phyloP scores from a whole-genome alignment of 2,797 vertebrate genomes.

The Cuculus canorus region DNA sequence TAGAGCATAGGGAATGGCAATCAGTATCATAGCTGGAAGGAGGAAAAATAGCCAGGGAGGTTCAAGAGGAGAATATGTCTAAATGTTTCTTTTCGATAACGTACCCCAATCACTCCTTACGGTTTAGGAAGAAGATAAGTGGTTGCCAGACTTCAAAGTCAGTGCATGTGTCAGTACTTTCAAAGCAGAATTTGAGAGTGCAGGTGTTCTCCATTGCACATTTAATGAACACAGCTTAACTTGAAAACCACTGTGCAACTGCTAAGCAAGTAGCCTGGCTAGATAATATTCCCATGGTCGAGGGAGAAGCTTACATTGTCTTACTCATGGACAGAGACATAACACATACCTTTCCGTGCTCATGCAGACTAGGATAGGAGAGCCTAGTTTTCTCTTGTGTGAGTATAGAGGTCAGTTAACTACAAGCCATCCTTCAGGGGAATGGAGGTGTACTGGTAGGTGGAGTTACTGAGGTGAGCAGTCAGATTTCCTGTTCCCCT shows the following conservation, averaged over 20 bases:
- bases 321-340: not conserved
- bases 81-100: not conserved
- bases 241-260: not conserved
- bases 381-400: not conserved
- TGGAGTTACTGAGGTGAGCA: not conserved
- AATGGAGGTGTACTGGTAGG: not conserved
- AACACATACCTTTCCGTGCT: not conserved
- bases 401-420: not conserved
- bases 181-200: not conserved
- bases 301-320: not conserved
- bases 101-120: not conserved
- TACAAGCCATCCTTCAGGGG: not conserved
- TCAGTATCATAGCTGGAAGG: not conserved
- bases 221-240: not conserved
- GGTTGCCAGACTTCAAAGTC: not conserved
- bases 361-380: not conserved
- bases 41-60: not conserved
- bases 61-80: not conserved
- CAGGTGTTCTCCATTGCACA: not conserved
- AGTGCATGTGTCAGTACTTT: not conserved
- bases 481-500: not conserved
- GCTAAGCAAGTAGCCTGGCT: not conserved
- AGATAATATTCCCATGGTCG: not conserved
- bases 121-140: not conserved
- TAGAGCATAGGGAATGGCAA: not conserved